phyloP scores from a whole-genome alignment of 2,888 invertebrate genomes.

The Nasonia oneida region DNA sequence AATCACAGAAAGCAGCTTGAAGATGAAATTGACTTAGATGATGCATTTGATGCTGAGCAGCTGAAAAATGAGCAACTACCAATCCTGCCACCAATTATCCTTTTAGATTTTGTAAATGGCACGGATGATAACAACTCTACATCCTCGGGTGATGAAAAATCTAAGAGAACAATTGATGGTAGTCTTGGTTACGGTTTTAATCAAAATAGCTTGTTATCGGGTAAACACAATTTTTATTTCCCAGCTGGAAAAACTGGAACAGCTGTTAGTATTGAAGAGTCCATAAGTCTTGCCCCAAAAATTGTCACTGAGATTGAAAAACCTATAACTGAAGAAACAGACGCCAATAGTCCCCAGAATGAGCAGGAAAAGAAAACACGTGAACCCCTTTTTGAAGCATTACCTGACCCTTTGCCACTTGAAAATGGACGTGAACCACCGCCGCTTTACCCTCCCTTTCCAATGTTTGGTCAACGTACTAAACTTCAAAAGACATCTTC shows the following conservation, averaged over 20 bases:
- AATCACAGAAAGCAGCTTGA: constrained; percentile 53
- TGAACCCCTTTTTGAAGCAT: constrained; percentile 35
- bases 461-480: constrained; percentile 72
- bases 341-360: constrained; percentile 22
- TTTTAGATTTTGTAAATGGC: constrained; percentile 74
- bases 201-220: constrained; percentile 78
- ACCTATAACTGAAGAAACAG: constrained; percentile 63
- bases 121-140: constrained; percentile 66
- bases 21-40: constrained; percentile 54
- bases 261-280: constrained; percentile 77
- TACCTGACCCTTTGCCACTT: constrained; percentile 54
- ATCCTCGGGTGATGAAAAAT: constrained; percentile 71
- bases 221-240: constrained; percentile 75
- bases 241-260: constrained; percentile 76
- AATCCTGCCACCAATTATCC: constrained; percentile 75
- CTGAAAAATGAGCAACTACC: constrained; percentile 67
- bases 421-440: constrained; percentile 38
- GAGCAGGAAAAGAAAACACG: not conserved
- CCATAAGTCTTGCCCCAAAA: constrained; percentile 74
- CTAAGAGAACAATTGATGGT: constrained; percentile 87
- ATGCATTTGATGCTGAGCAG: constrained; percentile 51
- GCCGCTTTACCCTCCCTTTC: constrained; percentile 61
- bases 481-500: constrained; percentile 70
- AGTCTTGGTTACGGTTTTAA: constrained; percentile 86
- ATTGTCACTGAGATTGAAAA: constrained; percentile 69